Evolutionary conservation across 2,888 invertebrate genomes (phyloP), one percentile per base, ranked within the genome.

Genomic region (Onchidella celtica): DNA sequence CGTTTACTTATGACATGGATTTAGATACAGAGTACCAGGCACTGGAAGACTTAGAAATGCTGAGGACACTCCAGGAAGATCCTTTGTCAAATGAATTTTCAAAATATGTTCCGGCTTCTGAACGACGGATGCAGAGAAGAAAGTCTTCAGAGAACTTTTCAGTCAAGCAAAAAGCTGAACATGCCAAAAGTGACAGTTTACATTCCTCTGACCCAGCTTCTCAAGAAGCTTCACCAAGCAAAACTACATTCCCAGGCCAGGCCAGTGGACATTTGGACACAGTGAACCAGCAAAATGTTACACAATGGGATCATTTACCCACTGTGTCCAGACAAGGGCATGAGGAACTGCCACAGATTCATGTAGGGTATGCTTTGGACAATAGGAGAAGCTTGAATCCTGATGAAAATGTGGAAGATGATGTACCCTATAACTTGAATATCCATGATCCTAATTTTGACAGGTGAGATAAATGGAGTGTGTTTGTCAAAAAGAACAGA

Each of bases 21-120:
- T 27, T 55, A 63, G 73, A 79, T 11, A 21, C 73, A 55, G 79
- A 79, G n/a, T 79, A 66, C n/a, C 55, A 38, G 40, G 72, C 65
- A 3, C 21, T 79, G 47, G 73, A 79, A 65, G 72, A 79, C 32
- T 34, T 79, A 14, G 79, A 79, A 32, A 65, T 79, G 24, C 55
- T 79, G 36, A 38, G 32, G 24, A 55, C 65, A 9, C 38, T 79
- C 17, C 79, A 79, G 29, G 73, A 72, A 57, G 73, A 79, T 14
- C n/a, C 38, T 6, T 14, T 73, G 21, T 78, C 78, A 17, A 78
- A 61, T 29, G 69, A 70, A 24, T 78, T 40, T 36, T 40, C 69
- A 38, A 70, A 78, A 29, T 29, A 38, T 38, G 29, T n/a, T 34
- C 55, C 57, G 9, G 21, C 9, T 27, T 24, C 6, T 3, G 32